These are phyloP conservation scores for Tragelaphus buxtoni DNA, from an alignment of 2,113 vertebrate genomes.

Conservation along the genomic window DNA sequence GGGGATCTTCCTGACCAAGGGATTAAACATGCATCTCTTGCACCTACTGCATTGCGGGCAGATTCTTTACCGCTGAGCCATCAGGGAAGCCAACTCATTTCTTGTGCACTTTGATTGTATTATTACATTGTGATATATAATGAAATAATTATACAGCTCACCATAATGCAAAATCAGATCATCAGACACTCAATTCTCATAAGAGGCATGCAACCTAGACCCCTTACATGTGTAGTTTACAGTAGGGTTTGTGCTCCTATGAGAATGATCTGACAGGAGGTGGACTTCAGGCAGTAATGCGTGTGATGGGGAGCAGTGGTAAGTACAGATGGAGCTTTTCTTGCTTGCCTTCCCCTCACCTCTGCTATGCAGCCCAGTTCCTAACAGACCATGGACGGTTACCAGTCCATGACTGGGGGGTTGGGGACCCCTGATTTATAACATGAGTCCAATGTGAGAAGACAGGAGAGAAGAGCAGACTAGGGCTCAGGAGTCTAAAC, in stretches of 20 bases:
- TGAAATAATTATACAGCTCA: background rate
- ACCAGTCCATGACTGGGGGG: background rate
- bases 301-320: background rate
- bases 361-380: background rate
- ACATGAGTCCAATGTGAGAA: background rate
- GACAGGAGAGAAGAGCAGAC: background rate
- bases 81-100: background rate
- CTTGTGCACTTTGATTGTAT: background rate
- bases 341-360: background rate
- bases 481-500: background rate
- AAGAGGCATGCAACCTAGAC: background rate
- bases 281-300: background rate
- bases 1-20: background rate
- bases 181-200: background rate
- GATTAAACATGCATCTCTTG: background rate
- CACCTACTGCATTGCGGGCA: background rate
- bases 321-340: background rate
- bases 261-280: background rate
- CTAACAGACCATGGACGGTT: background rate
- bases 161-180: background rate
- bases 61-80: background rate
- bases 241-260: background rate
- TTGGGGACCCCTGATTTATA: background rate
- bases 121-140: background rate
- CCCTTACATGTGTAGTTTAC: background rate